Percentiles rank a stretch among this genome's conserved stretches.
phyloP scores from a whole-genome alignment of 2,797 vertebrate genomes.

The Kryptopterus vitreolus region DNA sequence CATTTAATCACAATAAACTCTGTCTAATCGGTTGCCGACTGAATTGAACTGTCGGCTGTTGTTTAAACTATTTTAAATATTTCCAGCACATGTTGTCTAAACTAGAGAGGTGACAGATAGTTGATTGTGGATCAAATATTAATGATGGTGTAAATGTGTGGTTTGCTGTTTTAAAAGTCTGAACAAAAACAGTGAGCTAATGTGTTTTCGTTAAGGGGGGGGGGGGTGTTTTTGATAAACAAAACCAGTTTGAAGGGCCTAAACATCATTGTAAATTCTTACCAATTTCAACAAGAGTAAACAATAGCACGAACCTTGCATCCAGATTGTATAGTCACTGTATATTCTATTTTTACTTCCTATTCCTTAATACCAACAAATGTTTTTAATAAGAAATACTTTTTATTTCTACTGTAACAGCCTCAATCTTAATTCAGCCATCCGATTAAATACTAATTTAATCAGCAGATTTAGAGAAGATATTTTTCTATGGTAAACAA shows the following conservation, averaged over 20 bases:
- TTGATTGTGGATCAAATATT: too few species aligned
- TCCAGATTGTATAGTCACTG: not conserved
- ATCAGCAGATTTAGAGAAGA: not conserved
- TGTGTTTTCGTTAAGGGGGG: not conserved
- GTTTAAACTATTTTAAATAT: conserved; percentile 8
- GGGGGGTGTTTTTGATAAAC: not conserved
- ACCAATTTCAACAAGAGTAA: not conserved
- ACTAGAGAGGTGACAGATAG: conserved; percentile 1
- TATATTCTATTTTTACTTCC: not conserved
- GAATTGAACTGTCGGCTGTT: not conserved
- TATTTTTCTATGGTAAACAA: conserved; percentile 18
- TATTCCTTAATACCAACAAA: not conserved
- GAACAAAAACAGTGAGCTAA: too few species aligned
- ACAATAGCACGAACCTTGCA: not conserved
- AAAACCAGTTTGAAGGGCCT: not conserved
- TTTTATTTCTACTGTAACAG: not conserved
- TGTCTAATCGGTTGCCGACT: not conserved
- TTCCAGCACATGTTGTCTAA: conserved; percentile 6
- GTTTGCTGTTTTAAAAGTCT: too few species aligned
- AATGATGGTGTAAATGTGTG: too few species aligned
- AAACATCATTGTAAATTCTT: not conserved
- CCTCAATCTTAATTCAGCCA: not conserved
- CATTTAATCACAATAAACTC: not conserved
- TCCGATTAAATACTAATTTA: not conserved
- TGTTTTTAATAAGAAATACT: not conserved